Conservation (phyloP, 2,888 invertebrate genomes). For the Caenorhabditis uteleia region DNA sequence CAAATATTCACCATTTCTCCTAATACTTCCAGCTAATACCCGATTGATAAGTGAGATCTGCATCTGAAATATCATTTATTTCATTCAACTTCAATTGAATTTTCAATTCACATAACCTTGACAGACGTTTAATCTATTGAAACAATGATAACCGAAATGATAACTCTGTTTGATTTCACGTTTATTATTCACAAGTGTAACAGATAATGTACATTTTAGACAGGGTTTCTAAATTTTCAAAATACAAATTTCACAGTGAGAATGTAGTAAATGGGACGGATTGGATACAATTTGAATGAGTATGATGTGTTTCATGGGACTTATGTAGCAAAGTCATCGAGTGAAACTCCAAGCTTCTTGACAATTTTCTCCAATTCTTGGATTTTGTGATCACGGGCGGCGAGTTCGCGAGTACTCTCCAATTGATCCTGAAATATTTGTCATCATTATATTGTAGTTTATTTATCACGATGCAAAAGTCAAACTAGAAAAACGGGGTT, state of each 20-base stretch:
- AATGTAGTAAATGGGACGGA: constrained; percentile 10
- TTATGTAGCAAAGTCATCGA: constrained; percentile 11
- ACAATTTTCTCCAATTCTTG: constrained; percentile 28
- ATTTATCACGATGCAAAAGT: neutral
- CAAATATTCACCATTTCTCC: too few relatives aligned
- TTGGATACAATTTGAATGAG: neutral
- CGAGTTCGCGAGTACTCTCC: constrained; percentile 42
- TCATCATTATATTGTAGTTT: neutral
- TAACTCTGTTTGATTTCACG: too few relatives aligned
- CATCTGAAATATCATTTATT: too few relatives aligned
- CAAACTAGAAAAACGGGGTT: neutral
- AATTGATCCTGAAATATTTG: constrained; percentile 37
- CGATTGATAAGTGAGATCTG: too few relatives aligned
- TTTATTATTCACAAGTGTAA: too few relatives aligned
- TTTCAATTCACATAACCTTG: too few relatives aligned
- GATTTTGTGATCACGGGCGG: constrained; percentile 22
- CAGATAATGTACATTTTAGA: too few relatives aligned
- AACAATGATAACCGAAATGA: too few relatives aligned
- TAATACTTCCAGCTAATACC: too few relatives aligned
- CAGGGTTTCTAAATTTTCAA: neutral
- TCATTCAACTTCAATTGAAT: too few relatives aligned
- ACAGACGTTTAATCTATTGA: too few relatives aligned
- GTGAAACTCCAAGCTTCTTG: constrained; percentile 8
- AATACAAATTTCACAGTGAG: constrained; percentile 4
- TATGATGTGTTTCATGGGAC: too few relatives aligned